Conservation (phyloP, 2,888 invertebrate species). For the Latrodectus elegans region DNA sequence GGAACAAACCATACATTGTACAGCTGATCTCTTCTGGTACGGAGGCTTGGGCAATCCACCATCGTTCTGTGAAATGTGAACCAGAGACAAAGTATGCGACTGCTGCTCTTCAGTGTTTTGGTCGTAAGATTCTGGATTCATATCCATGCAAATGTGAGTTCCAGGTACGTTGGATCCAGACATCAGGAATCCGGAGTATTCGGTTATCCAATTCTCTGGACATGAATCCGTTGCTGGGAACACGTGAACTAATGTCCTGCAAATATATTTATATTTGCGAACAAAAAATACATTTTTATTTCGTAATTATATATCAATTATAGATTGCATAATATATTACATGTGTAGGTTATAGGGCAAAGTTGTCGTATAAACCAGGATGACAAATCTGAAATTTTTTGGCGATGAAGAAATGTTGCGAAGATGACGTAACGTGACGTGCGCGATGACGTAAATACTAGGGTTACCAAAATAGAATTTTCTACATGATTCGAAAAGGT, state of each 20-base stretch:
- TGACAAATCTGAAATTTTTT: too few relatives aligned
- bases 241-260: constrained; percentile 35
- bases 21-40: constrained; percentile 14
- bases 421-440: too few relatives aligned
- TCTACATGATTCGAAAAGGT: too few relatives aligned
- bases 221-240: constrained; percentile 46
- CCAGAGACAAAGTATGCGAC: constrained; percentile 35
- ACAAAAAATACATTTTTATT: too few relatives aligned
- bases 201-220: constrained; percentile 52
- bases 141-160: constrained; percentile 41
- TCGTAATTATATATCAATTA: too few relatives aligned
- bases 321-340: too few relatives aligned
- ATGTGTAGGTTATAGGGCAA: too few relatives aligned
- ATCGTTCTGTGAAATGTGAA: constrained; percentile 31
- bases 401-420: too few relatives aligned
- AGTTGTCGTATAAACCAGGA: too few relatives aligned
- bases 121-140: constrained; percentile 26
- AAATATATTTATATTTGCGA: neutral
- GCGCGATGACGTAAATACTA: too few relatives aligned
- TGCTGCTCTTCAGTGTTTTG: constrained; percentile 26
- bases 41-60: constrained; percentile 30
- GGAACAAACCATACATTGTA: constrained; percentile 57
- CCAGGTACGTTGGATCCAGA: constrained; percentile 50
- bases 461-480: too few relatives aligned
- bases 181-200: constrained; percentile 64